A percentile compares a stretch with the other conserved stretches of the same genome.
Evolutionary conservation across 2,797 vertebrate species (phyloP).

Genomic region (Rhinatrema bivittatum): DNA sequence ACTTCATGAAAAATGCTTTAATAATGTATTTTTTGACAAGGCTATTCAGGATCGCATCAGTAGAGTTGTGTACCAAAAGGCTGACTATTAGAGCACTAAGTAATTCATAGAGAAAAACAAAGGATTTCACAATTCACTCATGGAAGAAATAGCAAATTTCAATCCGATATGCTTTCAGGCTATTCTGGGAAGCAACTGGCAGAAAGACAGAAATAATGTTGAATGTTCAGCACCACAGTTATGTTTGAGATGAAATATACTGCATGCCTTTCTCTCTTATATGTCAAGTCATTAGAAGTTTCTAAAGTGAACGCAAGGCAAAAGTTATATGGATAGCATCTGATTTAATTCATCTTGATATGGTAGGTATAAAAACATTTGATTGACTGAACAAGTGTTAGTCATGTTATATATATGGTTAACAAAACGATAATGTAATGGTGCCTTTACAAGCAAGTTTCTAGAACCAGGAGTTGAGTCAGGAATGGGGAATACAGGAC

Average conservation of each 20-base stretch:
- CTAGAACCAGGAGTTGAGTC: constrained; percentile 49
- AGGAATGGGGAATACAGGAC: constrained; percentile 47
- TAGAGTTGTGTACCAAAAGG: background rate
- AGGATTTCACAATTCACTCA: background rate
- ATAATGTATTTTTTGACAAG: constrained; percentile 7
- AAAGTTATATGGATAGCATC: too few relatives aligned
- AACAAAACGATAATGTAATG: constrained; percentile 10
- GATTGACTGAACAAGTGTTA: constrained; percentile 29
- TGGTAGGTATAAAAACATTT: too few relatives aligned
- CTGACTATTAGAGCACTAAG: background rate
- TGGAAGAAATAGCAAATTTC: background rate
- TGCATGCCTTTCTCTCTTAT: background rate
- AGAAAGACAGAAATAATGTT: constrained; percentile 1
- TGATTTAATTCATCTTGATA: too few relatives aligned
- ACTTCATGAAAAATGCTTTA: too few relatives aligned
- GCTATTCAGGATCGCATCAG: background rate
- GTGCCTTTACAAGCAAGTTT: constrained; percentile 48
- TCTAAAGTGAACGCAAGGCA: constrained; percentile 11
- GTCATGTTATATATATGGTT: constrained; percentile 7
- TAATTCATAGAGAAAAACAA: background rate
- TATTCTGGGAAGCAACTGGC: constrained; percentile 3
- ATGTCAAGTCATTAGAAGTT: too few relatives aligned
- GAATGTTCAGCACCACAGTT: too few relatives aligned
- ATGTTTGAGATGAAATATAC: too few relatives aligned
- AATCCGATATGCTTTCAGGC: background rate